phyloP scores from a whole-genome alignment of 2,113 vertebrate species.

The Ceyx cyanopectus region DNA sequence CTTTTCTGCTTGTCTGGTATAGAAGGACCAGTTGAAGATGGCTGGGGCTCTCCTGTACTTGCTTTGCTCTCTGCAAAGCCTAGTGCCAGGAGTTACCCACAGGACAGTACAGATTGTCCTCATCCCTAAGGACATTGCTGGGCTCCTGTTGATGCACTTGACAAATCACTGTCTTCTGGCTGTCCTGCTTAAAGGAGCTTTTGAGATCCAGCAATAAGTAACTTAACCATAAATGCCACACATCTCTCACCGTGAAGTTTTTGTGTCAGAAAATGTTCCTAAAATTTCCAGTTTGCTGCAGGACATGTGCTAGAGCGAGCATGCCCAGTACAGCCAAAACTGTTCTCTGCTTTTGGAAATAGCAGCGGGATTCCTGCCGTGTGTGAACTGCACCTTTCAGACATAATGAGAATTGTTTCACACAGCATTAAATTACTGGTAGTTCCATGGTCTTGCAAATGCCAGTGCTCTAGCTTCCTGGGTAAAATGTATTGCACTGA shows the following conservation, averaged over 20 bases:
- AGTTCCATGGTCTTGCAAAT: neutral
- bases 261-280: constrained; percentile 3
- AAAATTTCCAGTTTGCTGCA: neutral
- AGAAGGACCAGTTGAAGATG: neutral
- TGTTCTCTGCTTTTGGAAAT: neutral
- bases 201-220: constrained; percentile 25
- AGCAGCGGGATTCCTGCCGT: neutral
- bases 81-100: neutral
- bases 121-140: neutral
- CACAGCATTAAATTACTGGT: neutral
- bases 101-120: neutral
- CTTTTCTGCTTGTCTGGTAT: neutral
- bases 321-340: neutral
- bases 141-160: neutral
- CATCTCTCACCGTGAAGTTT: constrained; percentile 10
- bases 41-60: neutral
- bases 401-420: neutral
- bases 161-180: neutral
- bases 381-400: neutral
- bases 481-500: neutral
- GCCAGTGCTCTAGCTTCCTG: neutral
- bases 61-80: neutral
- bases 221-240: neutral
- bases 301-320: neutral
- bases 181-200: neutral